Conservation (phyloP, 2,113 vertebrate genomes). For the Genyomyrus donnyi region DNA sequence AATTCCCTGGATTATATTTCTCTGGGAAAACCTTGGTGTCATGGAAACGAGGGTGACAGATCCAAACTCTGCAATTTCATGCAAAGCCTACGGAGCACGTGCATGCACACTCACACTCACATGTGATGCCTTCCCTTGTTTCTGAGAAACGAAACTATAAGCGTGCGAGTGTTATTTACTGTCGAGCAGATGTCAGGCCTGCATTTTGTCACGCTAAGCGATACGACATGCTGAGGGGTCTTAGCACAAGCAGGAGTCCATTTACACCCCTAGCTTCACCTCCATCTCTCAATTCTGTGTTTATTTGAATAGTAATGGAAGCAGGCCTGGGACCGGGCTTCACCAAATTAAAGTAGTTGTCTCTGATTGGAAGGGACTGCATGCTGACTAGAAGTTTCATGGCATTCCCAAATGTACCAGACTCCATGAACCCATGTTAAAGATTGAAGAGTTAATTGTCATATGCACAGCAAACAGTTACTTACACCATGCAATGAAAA, state of each 20-base stretch:
- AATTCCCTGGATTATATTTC: conserved; percentile 11
- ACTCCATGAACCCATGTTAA: neutral
- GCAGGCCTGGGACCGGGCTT: neutral
- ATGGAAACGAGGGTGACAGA: neutral
- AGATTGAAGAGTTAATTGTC: neutral
- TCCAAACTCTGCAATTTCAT: neutral
- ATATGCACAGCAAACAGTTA: neutral
- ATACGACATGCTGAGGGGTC: neutral
- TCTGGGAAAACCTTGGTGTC: neutral
- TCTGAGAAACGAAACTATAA: neutral
- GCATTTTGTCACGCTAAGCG: neutral
- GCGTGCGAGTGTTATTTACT: neutral
- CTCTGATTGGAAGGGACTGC: neutral
- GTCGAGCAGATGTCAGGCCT: neutral
- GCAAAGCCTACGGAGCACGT: neutral
- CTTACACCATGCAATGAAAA: neutral
- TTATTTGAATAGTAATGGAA: neutral
- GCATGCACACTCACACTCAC: neutral
- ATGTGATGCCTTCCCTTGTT: neutral
- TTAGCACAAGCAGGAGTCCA: neutral
- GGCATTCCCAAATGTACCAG: neutral
- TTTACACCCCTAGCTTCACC: neutral
- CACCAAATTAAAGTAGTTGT: neutral
- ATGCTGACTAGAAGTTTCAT: neutral
- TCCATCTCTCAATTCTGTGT: neutral